phyloP scores from a whole-genome alignment of 2,113 vertebrate genomes.

The Nerophis ophidion region DNA sequence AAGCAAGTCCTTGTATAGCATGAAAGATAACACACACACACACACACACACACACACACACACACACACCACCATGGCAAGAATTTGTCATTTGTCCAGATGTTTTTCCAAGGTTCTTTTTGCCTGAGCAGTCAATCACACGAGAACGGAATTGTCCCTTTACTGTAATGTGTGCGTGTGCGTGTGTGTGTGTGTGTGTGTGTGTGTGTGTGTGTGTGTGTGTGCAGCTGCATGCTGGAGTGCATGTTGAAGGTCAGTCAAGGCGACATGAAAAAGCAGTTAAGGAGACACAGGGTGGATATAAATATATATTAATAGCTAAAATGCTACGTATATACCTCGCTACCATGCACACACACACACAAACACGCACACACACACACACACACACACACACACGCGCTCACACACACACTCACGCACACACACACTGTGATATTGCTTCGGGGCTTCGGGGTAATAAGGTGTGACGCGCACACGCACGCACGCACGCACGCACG shows the following conservation, averaged over 20 bases:
- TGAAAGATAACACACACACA: slow-evolving; percentile 34
- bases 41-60: neutral
- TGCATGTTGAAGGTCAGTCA: slow-evolving; percentile 45
- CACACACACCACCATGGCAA: slow-evolving; percentile 31
- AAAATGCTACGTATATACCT: slow-evolving; percentile 11
- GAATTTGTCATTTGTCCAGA: slow-evolving; percentile 62
- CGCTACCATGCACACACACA: neutral
- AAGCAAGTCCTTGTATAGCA: slow-evolving; percentile 50
- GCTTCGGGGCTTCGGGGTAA: slow-evolving; percentile 25
- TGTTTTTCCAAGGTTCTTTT: slow-evolving; percentile 68
- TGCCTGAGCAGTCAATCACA: slow-evolving; percentile 57
- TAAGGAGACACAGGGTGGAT: slow-evolving; percentile 35
- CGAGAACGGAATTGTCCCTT: slow-evolving; percentile 45
- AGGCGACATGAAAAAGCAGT: slow-evolving; percentile 48
- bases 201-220: slow-evolving; percentile 2
- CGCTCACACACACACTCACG: slow-evolving; percentile 7
- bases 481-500: neutral
- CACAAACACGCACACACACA: slow-evolving; percentile 17
- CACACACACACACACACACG: slow-evolving; percentile 1
- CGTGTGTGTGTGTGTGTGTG: slow-evolving; percentile 4
- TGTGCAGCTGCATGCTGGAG: slow-evolving; percentile 12
- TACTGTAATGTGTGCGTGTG: slow-evolving; percentile 49
- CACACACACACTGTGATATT: slow-evolving; percentile 11
- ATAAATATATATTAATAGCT: slow-evolving; percentile 44
- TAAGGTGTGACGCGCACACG: slow-evolving; percentile 34